Evolutionary conservation across 2,888 invertebrate genomes (phyloP), one percentile per base, ranked within the genome.

Genomic region (Phragmatobia fuliginosa): DNA sequence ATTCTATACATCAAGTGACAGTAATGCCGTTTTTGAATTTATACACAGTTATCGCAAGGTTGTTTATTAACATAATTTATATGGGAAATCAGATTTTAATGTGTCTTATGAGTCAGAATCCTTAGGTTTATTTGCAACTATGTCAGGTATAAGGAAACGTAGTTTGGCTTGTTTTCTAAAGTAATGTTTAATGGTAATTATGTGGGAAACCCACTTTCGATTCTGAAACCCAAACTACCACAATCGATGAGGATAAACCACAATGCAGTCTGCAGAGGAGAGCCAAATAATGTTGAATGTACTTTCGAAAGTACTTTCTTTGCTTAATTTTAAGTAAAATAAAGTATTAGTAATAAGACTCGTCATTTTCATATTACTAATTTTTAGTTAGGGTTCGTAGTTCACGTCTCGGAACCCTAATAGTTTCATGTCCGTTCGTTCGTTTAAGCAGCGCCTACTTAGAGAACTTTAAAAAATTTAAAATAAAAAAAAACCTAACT

Each of bases 21-120:
- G 16, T 61, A 45, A 11, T 66, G 66, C 52, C 14, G 25, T 67
- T 80, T 72, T 69, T 56, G 16, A 45, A 67, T 58, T 41, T 32
- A 56, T 68, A 66, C 49, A 36, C 21, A 41, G 62, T 59, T 66
- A 59, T 6, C 5, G 7, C 59, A 62, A 66, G 62, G 66, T 31
- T 58, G 62, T 56, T 32, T 31, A 33, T 58, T 56, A 25, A 36
- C 33, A 49, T 67, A 62, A 67, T 67, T 66, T 59, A 66, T 66
- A 45, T 38, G 31, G 28, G 28, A 66, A 33, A 60, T 33, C 11
- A 2, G 76, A 67, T 52, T 25, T 32, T 5, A 16, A 14, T 16
- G 16, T 56, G 16, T 28, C 16, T 16, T 16, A 56, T 56, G 52
- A 25, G 25, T 52, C 25, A 25, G 52, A 25, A 25, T 25, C 25